Conservation (phyloP, 2,888 invertebrate genomes). For the Trachelus stipa region DNA sequence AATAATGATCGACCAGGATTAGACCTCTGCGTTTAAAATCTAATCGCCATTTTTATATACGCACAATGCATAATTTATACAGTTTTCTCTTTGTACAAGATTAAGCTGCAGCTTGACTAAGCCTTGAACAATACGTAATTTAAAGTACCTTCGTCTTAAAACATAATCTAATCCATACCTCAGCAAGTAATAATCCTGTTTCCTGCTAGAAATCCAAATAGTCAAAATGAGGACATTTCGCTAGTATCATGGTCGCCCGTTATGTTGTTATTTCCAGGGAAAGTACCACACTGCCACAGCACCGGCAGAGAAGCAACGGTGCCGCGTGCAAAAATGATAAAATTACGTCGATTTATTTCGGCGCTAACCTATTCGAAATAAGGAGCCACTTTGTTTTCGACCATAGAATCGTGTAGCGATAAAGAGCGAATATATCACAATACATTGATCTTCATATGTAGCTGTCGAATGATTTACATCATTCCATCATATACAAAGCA, state of each 20-base stretch:
- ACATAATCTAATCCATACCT: neutral
- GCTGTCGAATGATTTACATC: neutral
- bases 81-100: neutral
- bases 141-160: neutral
- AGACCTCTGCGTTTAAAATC: neutral
- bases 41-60: neutral
- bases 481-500: neutral
- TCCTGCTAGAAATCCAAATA: neutral
- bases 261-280: constrained; percentile 8
- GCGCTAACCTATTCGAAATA: neutral
- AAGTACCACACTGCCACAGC: neutral
- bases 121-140: neutral
- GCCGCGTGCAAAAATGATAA: constrained; percentile 11
- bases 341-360: constrained; percentile 6
- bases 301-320: neutral
- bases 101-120: neutral
- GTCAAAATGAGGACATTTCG: neutral
- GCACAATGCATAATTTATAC: neutral
- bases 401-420: neutral
- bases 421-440: neutral
- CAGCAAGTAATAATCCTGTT: neutral
- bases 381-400: neutral
- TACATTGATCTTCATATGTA: neutral
- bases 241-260: neutral
- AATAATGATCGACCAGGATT: neutral